These are phyloP conservation scores for Micropterix aruncella DNA, from an alignment of 2,888 invertebrate species.

Conservation along the genomic window DNA sequence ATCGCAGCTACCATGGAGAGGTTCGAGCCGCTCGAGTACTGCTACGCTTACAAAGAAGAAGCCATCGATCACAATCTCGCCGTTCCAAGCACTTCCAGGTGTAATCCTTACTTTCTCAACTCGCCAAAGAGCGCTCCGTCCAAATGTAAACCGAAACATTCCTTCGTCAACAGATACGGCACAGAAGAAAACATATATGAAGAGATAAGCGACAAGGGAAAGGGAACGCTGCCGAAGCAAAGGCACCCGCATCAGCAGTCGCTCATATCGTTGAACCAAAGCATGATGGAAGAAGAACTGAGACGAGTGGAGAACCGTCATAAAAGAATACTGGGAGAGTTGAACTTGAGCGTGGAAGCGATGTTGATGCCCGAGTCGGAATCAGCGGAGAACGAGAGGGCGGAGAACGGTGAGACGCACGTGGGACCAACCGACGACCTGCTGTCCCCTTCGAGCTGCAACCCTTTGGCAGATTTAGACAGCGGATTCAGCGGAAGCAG, in stretches of 20 bases:
- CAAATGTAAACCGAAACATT: constrained; percentile 41
- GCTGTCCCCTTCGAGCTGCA: constrained; percentile 52
- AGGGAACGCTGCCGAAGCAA: constrained; percentile 32
- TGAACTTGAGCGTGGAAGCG: constrained; percentile 78
- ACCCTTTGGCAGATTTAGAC: constrained; percentile 51
- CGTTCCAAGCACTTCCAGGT: constrained; percentile 38
- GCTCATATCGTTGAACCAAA: constrained; percentile 52
- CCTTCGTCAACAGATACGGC: constrained; percentile 65
- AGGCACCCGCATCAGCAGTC: constrained; percentile 40
- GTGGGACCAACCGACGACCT: constrained; percentile 59
- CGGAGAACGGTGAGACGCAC: constrained; percentile 20
- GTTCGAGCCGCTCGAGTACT: constrained; percentile 59
- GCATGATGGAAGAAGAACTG: constrained; percentile 71
- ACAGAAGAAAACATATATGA: constrained; percentile 78
- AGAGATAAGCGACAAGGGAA: constrained; percentile 56
- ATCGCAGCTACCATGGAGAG: constrained; percentile 51
- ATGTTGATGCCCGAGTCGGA: constrained; percentile 77
- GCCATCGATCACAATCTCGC: constrained; percentile 51
- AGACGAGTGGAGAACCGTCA: constrained; percentile 72
- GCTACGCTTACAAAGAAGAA: constrained; percentile 71
- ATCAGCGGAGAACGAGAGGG: constrained; percentile 49
- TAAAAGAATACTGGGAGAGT: constrained; percentile 67
- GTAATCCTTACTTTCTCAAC: constrained; percentile 19
- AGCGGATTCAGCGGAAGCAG: constrained; percentile 76
- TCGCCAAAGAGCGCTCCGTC: constrained; percentile 16